A percentile compares a stretch with the other conserved stretches of the same genome.
Evolutionary conservation across 2,888 invertebrate species (phyloP).

Genomic region (Coelopa pilipes): DNA sequence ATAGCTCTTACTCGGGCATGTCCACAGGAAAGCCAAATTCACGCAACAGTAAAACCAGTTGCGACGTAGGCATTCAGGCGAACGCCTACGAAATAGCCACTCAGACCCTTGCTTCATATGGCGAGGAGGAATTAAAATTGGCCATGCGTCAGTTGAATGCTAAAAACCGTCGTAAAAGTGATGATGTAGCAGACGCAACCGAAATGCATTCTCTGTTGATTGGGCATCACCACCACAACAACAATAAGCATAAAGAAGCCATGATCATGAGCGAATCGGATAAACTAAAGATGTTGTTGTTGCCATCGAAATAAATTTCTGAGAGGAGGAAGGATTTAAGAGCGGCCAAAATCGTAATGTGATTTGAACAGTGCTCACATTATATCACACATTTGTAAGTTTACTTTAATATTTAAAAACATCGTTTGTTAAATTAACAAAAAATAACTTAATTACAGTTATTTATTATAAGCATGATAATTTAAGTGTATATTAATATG

Average conservation of each 20-base stretch:
- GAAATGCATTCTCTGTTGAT: slow-evolving; percentile 61
- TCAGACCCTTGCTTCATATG: slow-evolving; percentile 60
- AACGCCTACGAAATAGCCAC: slow-evolving; percentile 70
- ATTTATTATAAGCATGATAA: slow-evolving; percentile 2
- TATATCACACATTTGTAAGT: background rate
- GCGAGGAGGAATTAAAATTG: slow-evolving; percentile 57
- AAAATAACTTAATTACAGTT: slow-evolving; percentile 3
- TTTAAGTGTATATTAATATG: background rate
- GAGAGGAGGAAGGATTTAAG: background rate
- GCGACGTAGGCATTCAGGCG: slow-evolving; percentile 72
- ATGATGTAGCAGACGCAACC: slow-evolving; percentile 44
- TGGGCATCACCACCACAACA: slow-evolving; percentile 34
- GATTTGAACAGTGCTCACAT: background rate
- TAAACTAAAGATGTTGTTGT: slow-evolving; percentile 66
- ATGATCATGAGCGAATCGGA: slow-evolving; percentile 66
- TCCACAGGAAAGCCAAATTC: slow-evolving; percentile 68
- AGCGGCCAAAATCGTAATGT: background rate
- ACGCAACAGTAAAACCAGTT: slow-evolving; percentile 70
- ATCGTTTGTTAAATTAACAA: background rate
- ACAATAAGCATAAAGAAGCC: slow-evolving; percentile 51
- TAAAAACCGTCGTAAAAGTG: slow-evolving; percentile 56
- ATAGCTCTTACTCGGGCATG: slow-evolving; percentile 68
- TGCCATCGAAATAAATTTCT: slow-evolving; percentile 63
- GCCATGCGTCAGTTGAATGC: slow-evolving; percentile 58
- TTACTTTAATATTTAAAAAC: background rate